Base-by-base conservation (phyloP, 2,797 vertebrate species). In the Syngnathus rostellatus region DNA sequence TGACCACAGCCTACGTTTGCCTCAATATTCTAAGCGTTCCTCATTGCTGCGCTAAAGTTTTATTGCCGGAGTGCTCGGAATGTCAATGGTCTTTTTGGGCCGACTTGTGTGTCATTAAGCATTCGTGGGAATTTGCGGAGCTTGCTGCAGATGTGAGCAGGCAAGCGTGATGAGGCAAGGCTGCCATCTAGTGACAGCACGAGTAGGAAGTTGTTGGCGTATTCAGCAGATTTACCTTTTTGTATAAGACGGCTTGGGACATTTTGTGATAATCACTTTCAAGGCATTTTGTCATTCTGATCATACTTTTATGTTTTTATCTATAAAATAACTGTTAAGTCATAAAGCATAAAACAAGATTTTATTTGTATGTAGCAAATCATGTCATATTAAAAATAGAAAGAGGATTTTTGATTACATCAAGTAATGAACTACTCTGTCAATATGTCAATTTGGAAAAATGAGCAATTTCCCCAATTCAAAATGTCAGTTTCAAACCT, bases 101-200 rank as follows among this genome's bases (percentile, higher is more conserved):
- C 87, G 85, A 86, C 82, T 87, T 85, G 82, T 82, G 83, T 85
- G 80, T 84, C 82, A 86, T 89, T 82, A 87, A 86, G 85, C 72
- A 88, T 87, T 83, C 84, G 85, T 83, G 69, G 71, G 76, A 79
- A 80, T 81, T 79, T 76, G 71, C 74, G 72, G 64, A 64, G 68
- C 67, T 80, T 75, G 74, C 77, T 72, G 75, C 78, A 64, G 72
- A 68, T 77, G 81, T 69, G 66, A 38, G 19, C 58, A 8, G 14
- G 25, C 14, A 45, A 46, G 23, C 71, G 63, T 8, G 38, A 57
- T 87, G 81, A 79, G 68, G 79, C 76, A 83, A 78, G 46, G 86
- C 83, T 89, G 88, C 86, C 73, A 84, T 86, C 91, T 90, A 63
- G 82, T 89, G 91, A 85, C 70, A 19, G 55, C 1, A 17, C 7